Evolutionary conservation across 1,140 invertebrate genomes (phyloP), one percentile per base, ranked within the genome.

Genomic region (Thaumetopoea pityocampa): DNA sequence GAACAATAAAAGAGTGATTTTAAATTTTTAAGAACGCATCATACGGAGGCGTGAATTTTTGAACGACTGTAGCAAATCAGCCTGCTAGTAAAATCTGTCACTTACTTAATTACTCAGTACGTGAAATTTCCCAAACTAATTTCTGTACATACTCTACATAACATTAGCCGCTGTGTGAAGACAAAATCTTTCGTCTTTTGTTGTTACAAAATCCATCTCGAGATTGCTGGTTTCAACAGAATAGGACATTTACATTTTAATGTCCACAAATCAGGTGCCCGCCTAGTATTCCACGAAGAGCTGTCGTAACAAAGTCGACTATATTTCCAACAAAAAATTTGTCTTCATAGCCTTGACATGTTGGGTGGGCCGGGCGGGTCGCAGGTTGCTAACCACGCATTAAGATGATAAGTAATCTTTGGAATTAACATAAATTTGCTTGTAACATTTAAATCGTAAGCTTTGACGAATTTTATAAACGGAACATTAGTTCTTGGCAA

Each of bases 201-300:
- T 28, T n/a, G 15, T 55, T 46, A 33, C 37, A 46, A 42, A 38
- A 50, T 42, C 24, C 10, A 27, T 18, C 29, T 23, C 37, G 16
- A 28, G 29, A 40, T 35, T 14, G 15, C 12, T 10, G 3, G 26
- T 51, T 51, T 34, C 41, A 38, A 43, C 49, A 46, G 29, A 40
- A 17, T 18, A 34, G 33, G n/a, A 27, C 22, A 55, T 55, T 55
- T 50, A 42, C 46, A 50, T 55, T 46, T 49, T 50, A 50, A 51
- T 51, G 20, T 18, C 28, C 8, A 11, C 24, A 34, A 14, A 23
- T 23, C 5, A n/a, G 34, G 27, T 26, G 27, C 8, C 24, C 23
- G 17, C 10, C 14, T 26, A n/a, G n/a, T n/a, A n/a, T 36, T 26
- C 17, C 22, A 36, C 17, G 23, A 10, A n/a, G n/a, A n/a, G n/a